Conservation (phyloP, 2,797 vertebrate species). For the Hephaestus fuliginosus region DNA sequence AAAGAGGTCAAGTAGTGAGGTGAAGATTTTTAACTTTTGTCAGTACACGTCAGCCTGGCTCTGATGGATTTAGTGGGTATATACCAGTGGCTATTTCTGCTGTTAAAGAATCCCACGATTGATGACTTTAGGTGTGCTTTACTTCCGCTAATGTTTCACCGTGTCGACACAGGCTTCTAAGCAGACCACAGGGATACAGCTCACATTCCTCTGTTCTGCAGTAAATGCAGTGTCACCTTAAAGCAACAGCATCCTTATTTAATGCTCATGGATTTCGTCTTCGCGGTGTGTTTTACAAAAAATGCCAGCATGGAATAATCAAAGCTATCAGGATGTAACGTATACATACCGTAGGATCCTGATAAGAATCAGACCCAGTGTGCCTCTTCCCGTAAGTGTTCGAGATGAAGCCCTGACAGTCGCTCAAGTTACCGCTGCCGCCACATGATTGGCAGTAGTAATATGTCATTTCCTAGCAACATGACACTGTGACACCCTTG, state of each 20-base stretch:
- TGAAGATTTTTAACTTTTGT: constrained; percentile 33
- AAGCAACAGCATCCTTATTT: constrained; percentile 53
- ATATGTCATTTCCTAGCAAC: constrained; percentile 78
- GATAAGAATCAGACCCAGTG: constrained; percentile 57
- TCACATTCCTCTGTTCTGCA: constrained; percentile 38
- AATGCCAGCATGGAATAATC: constrained; percentile 16
- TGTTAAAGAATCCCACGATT: constrained; percentile 43
- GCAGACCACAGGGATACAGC: constrained; percentile 17
- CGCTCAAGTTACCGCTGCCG: constrained; percentile 60
- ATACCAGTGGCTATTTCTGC: constrained; percentile 50
- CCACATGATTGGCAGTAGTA: constrained; percentile 71
- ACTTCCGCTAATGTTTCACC: constrained; percentile 36
- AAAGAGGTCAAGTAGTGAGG: constrained; percentile 10
- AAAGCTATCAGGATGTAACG: constrained; percentile 29
- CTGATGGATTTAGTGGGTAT: constrained; percentile 26
- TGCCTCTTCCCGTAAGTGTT: constrained; percentile 25
- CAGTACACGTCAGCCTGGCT: constrained; percentile 23
- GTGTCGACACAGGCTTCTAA: constrained; percentile 25
- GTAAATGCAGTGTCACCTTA: constrained; percentile 52
- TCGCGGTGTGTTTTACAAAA: background rate
- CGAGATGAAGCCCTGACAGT: constrained; percentile 42
- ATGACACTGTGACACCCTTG: constrained; percentile 72
- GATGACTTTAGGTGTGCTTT: constrained; percentile 48
- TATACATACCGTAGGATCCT: constrained; percentile 11
- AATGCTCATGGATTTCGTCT: background rate